These are phyloP conservation scores for Helogale parvula DNA, from an alignment of 2,113 vertebrate species.

Conservation along the genomic window DNA sequence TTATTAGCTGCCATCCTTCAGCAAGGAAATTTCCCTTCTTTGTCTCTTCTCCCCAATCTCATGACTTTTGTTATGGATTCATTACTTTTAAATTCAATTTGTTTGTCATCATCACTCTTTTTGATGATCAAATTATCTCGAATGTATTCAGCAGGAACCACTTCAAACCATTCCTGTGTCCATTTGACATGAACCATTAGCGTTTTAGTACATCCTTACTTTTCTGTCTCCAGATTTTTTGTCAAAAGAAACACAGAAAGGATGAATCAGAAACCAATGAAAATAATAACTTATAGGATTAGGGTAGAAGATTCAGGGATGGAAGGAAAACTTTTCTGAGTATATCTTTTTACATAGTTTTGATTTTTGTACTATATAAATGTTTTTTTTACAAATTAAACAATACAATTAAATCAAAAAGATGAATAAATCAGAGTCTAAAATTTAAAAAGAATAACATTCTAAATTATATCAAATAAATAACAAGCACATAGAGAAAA, in stretches of 20 bases:
- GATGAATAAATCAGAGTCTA: neutral
- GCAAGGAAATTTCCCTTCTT: neutral
- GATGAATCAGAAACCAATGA: neutral
- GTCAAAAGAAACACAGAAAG: neutral
- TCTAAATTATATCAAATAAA: neutral
- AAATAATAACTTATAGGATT: neutral
- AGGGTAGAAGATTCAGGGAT: neutral
- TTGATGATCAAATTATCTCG: neutral
- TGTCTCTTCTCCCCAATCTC: neutral
- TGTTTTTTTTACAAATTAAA: neutral
- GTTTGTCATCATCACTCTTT: neutral
- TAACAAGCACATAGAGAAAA: neutral
- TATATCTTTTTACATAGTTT: neutral
- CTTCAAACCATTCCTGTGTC: neutral
- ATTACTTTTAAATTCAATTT: conserved; percentile 26
- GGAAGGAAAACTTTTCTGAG: neutral
- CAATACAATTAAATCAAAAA: neutral
- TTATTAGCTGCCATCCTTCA: neutral
- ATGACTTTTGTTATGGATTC: neutral
- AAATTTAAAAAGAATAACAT: neutral
- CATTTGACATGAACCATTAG: neutral
- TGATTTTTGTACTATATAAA: neutral
- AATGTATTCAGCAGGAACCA: neutral
- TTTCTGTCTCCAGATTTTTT: neutral
- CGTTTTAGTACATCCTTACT: neutral